A percentile compares a stretch with the other conserved stretches of the same genome.
These are phyloP conservation scores for Pomacea maculata DNA, from an alignment of 1,140 invertebrate genomes.

Conservation along the genomic window DNA sequence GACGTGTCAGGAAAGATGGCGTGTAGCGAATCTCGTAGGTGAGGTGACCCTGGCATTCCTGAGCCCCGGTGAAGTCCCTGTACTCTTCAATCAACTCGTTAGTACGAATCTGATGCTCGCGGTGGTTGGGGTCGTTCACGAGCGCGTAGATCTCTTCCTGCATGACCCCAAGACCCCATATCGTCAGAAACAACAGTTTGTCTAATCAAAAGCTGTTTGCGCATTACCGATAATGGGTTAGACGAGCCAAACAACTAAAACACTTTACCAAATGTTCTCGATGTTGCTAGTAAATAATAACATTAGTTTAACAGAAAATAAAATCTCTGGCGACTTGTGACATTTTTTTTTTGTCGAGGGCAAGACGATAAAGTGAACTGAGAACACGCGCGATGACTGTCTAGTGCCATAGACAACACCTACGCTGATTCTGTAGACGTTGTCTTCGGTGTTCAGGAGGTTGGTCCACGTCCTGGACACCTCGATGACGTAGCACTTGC, in stretches of 20 bases:
- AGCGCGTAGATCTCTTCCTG: slow-evolving; percentile 22
- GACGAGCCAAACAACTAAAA: no score
- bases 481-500: slow-evolving; percentile 13
- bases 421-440: slow-evolving; percentile 11
- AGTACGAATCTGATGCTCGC: not conserved
- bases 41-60: slow-evolving; percentile 14
- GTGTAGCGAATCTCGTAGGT: slow-evolving; percentile 14
- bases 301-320: no score
- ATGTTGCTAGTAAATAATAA: no score
- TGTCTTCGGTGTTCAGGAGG: not conserved
- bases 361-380: no score
- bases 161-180: not conserved
- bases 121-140: slow-evolving; percentile 18
- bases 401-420: not conserved
- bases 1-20: not conserved
- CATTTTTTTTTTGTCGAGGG: no score
- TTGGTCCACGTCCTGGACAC: not conserved
- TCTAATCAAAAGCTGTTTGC: no score
- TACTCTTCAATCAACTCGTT: slow-evolving; percentile 6
- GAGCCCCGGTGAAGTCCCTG: slow-evolving; percentile 11
- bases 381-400: no score
- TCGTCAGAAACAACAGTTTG: no score
- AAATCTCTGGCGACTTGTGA: no score
- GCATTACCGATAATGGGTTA: no score
- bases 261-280: no score